A percentile compares a stretch with the other conserved stretches of the same genome.
Evolutionary conservation across 2,888 invertebrate genomes (phyloP).

Genomic region (Leptarthrus brevirostris): DNA sequence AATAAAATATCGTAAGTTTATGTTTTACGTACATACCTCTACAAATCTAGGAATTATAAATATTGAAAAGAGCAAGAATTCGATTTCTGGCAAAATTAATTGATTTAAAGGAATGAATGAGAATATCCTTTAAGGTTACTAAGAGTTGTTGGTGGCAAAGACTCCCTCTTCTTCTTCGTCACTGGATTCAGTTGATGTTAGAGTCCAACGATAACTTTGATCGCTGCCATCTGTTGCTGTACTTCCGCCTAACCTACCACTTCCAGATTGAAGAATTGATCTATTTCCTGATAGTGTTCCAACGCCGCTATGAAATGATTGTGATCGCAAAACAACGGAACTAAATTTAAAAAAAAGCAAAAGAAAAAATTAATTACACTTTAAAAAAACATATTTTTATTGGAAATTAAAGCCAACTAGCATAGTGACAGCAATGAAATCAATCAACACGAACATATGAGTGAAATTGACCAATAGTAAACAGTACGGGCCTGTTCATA

Average conservation of each 20-base stretch:
- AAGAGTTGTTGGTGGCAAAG: neutral
- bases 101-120: neutral
- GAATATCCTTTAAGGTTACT: neutral
- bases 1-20: neutral
- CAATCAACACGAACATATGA: too few species aligned
- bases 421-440: too few species aligned
- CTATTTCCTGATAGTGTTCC: slow-evolving; percentile 33
- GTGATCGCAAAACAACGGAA: slow-evolving; percentile 73
- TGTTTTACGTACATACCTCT: neutral
- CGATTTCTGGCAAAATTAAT: neutral
- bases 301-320: slow-evolving; percentile 71
- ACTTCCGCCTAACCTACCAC: slow-evolving; percentile 23
- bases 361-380: neutral
- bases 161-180: slow-evolving; percentile 56
- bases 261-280: neutral
- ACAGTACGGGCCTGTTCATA: too few species aligned
- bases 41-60: neutral
- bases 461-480: too few species aligned
- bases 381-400: neutral
- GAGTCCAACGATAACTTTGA: slow-evolving; percentile 57
- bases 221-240: slow-evolving; percentile 26
- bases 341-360: slow-evolving; percentile 55
- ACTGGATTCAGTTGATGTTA: slow-evolving; percentile 58
- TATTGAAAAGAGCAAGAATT: neutral
- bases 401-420: too few species aligned